Percentiles rank a stretch among this genome's conserved stretches.
Evolutionary conservation across 2,113 vertebrate genomes (phyloP).

Genomic region (Naja naja): DNA sequence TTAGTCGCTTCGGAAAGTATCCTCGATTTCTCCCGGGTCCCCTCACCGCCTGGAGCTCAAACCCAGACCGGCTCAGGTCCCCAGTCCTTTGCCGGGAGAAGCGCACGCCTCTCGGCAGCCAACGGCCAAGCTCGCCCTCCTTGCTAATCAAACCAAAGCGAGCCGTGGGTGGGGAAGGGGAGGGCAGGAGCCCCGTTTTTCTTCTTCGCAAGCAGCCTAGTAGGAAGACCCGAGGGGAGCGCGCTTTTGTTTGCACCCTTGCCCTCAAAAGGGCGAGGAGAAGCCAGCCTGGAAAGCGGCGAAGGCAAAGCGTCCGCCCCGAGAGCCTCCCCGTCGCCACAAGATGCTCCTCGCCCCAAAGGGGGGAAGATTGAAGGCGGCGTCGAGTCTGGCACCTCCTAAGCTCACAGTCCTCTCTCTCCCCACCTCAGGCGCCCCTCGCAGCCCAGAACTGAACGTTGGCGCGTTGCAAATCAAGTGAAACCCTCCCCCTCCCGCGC

Average conservation of each 20-base stretch:
- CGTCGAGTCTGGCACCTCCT: not conserved
- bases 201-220: not conserved
- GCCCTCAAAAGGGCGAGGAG: not conserved
- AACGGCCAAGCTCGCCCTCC: not conserved
- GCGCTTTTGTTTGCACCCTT: not conserved
- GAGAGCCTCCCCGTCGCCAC: not conserved
- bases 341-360: not conserved
- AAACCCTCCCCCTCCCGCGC: no score
- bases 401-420: not conserved
- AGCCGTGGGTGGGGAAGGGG: not conserved
- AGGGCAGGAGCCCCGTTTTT: not conserved
- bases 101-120: not conserved
- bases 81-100: not conserved
- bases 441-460: not conserved
- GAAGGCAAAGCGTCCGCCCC: not conserved
- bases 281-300: not conserved
- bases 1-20: not conserved
- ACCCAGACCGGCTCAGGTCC: not conserved
- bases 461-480: not conserved
- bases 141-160: not conserved
- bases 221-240: not conserved
- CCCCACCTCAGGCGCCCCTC: not conserved
- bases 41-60: not conserved
- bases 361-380: not conserved
- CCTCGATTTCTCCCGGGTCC: not conserved